Conservation (phyloP, 2,113 vertebrate genomes). For the Oncorhynchus keta region DNA sequence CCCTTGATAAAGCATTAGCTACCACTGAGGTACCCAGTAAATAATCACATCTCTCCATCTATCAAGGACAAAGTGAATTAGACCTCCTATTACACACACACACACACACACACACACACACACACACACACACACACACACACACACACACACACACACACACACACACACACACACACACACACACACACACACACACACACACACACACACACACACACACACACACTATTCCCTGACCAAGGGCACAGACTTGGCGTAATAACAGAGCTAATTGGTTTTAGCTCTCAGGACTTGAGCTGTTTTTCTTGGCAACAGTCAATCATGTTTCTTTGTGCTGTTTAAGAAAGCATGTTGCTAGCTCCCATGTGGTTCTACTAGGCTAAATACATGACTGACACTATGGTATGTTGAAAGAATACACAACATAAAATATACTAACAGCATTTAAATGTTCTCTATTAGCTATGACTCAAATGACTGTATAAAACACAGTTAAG, state of each 20-base stretch:
- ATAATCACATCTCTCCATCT: constrained; percentile 49
- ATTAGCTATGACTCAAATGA: constrained; percentile 5
- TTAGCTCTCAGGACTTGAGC: constrained; percentile 53
- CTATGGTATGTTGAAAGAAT: constrained; percentile 36
- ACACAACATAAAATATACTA: constrained; percentile 37
- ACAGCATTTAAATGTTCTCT: constrained; percentile 19
- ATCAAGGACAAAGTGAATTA: constrained; percentile 63
- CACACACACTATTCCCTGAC: constrained; percentile 45
- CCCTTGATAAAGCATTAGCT: constrained; percentile 64
- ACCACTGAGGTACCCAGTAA: constrained; percentile 58
- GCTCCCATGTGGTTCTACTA: constrained; percentile 45
- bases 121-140: too few species aligned
- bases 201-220: too few species aligned
- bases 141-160: too few species aligned
- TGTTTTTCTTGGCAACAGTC: constrained; percentile 68
- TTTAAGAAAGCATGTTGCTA: constrained; percentile 45
- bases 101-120: too few species aligned
- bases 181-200: too few species aligned
- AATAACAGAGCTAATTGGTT: constrained; percentile 71
- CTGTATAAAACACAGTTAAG: constrained; percentile 24
- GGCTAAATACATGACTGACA: constrained; percentile 33
- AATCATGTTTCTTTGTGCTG: constrained; percentile 48
- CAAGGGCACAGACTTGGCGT: constrained; percentile 57
- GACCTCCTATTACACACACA: constrained; percentile 39
- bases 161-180: too few species aligned